phyloP scores from a whole-genome alignment of 1,140 invertebrate species.

The Diachasmimorpha longicaudata region DNA sequence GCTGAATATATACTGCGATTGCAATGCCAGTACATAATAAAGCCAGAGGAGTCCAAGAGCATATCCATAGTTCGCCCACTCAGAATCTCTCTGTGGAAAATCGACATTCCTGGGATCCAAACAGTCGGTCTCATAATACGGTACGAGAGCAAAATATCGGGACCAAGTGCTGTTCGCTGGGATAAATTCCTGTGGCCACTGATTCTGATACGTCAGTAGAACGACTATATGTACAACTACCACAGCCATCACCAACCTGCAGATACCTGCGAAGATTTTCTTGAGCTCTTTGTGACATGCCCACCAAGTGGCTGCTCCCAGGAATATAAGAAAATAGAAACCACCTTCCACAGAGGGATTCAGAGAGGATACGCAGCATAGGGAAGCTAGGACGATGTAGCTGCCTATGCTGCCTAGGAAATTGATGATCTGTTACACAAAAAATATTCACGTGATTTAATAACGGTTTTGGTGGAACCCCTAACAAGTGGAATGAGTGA shows the following conservation, averaged over 20 bases:
- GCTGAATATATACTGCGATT: constrained; percentile 72
- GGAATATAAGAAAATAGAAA: constrained; percentile 87
- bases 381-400: constrained; percentile 71
- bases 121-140: constrained; percentile 68
- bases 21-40: constrained; percentile 75
- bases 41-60: constrained; percentile 76
- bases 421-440: constrained; percentile 53
- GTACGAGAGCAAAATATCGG: constrained; percentile 74
- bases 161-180: constrained; percentile 72
- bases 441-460: constrained; percentile 47
- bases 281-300: constrained; percentile 78
- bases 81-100: constrained; percentile 62
- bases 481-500: too few species aligned
- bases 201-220: constrained; percentile 87
- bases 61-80: constrained; percentile 78
- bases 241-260: constrained; percentile 75
- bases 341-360: constrained; percentile 79
- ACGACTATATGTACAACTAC: constrained; percentile 77
- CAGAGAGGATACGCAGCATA: constrained; percentile 80
- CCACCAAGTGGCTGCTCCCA: constrained; percentile 88
- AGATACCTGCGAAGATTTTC: constrained; percentile 75
- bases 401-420: constrained; percentile 66
- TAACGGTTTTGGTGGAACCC: constrained; percentile 46
- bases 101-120: constrained; percentile 69
- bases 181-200: constrained; percentile 78